phyloP scores from a whole-genome alignment of 2,888 invertebrate species.

The Troglohyphantes excavatus region DNA sequence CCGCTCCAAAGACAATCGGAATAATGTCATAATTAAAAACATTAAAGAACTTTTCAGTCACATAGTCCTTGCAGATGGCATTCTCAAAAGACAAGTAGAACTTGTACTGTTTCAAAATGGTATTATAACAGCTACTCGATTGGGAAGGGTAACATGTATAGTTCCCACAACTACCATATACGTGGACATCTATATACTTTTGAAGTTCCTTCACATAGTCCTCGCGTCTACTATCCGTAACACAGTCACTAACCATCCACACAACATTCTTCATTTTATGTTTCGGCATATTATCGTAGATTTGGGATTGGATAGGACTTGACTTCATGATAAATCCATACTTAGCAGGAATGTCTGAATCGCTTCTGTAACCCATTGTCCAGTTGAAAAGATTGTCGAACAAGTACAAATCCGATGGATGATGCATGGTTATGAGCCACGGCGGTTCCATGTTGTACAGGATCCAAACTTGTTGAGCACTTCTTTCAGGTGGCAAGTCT shows the following conservation, averaged over 20 bases:
- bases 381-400: constrained; percentile 76
- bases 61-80: constrained; percentile 81
- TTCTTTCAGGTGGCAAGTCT: constrained; percentile 58
- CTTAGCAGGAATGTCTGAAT: constrained; percentile 67
- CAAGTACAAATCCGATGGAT: constrained; percentile 10
- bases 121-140: constrained; percentile 82
- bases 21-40: constrained; percentile 80
- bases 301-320: no score
- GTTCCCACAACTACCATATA: constrained; percentile 75
- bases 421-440: constrained; percentile 54
- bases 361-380: constrained; percentile 78
- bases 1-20: constrained; percentile 81
- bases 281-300: background rate
- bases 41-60: constrained; percentile 81
- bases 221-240: constrained; percentile 72
- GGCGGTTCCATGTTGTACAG: constrained; percentile 77
- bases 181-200: constrained; percentile 76
- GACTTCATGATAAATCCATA: constrained; percentile 50
- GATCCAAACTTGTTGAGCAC: constrained; percentile 71
- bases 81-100: constrained; percentile 77
- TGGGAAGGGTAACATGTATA: constrained; percentile 75
- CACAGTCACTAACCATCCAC: constrained; percentile 78
- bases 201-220: constrained; percentile 74
- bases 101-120: constrained; percentile 80
- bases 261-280: constrained; percentile 40